Percentiles rank a stretch among this genome's conserved stretches.
Conservation (phyloP, 2,113 vertebrate species). For the Conger conger region DNA sequence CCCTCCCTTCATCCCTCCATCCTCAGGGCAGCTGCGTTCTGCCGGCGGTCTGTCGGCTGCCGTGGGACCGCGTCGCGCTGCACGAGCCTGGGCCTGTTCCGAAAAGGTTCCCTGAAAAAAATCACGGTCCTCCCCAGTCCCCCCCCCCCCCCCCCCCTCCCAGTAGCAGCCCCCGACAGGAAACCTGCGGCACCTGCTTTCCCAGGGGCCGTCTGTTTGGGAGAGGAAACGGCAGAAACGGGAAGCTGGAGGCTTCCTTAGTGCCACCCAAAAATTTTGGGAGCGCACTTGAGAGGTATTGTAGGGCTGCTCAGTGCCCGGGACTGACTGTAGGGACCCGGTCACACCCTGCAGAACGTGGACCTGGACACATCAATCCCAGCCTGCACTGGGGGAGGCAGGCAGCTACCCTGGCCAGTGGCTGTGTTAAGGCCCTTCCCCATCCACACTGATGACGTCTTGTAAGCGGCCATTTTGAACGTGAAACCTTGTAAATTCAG, state of each 20-base stretch:
- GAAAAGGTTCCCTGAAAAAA: background rate
- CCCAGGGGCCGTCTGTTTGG: background rate
- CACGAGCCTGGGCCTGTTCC: background rate
- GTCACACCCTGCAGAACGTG: background rate
- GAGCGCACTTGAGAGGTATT: background rate
- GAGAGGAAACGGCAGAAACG: background rate
- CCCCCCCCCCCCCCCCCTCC: background rate
- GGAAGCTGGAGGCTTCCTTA: slow-evolving; percentile 19
- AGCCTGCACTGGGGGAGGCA: background rate
- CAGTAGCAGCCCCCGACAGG: background rate
- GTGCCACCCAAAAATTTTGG: background rate
- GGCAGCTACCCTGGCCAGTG: too few relatives aligned
- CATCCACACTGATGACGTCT: too few relatives aligned
- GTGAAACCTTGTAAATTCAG: too few relatives aligned
- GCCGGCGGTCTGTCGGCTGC: background rate
- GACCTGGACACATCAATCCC: background rate
- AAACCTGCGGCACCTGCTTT: slow-evolving; percentile 14
- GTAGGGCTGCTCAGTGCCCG: too few relatives aligned
- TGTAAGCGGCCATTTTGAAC: too few relatives aligned
- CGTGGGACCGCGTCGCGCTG: background rate
- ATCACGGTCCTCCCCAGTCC: background rate
- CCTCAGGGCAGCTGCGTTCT: background rate
- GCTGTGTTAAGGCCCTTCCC: too few relatives aligned
- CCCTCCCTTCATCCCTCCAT: background rate
- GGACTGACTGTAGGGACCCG: too few relatives aligned